Evolutionary conservation across 1,140 invertebrate genomes (phyloP), one percentile per base, ranked within the genome.

Genomic region (Drosophila subobscura): DNA sequence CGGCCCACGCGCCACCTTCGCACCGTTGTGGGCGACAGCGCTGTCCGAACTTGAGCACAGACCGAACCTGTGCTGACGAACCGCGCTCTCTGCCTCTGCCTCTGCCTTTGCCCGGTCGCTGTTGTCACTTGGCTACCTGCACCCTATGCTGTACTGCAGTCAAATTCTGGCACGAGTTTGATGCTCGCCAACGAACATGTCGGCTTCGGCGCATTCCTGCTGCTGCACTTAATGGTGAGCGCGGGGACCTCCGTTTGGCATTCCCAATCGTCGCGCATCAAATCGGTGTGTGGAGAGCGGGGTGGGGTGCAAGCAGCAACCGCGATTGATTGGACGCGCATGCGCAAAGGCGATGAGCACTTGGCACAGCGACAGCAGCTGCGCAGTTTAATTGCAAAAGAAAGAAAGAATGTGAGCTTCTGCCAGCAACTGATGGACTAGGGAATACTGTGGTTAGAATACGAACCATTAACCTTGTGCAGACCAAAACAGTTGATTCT

Each of bases 161-260:
- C 33, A 22, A 54, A 46, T 41, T 29, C 16, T 46, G 61, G 65
- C 65, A 67, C 65, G 65, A 66, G 49, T 5, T 50, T 27, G n/a
- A n/a, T 42, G 52, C 37, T 44, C 23, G 37, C 20, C 50, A 53
- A 5, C 40, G 45, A 44, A 72, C 50, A 72, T 72, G 61, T 71
- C 27, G 46, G 16, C 16, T 20, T 20, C 37, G 40, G 23, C 57
- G 55, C 77, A 79, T 75, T 71, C 77, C 77, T 63, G 52, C 27
- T 42, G 53, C 72, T 12, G 33, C 23, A 29, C 12, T 33, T 16
- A 37, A 51, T 71, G 65, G 58, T 65, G 77, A 10, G 10, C 29
- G 8, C 29, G 29, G 55, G 22, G 64, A 65, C 61, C 75, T 75
- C 67, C 75, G 65, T 79, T 79, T 79, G 77, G 65, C 71, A 75